Percentiles rank a stretch among this genome's conserved stretches.
Evolutionary conservation across 2,113 vertebrate species (phyloP).

Genomic region (Dipodomys merriami): DNA sequence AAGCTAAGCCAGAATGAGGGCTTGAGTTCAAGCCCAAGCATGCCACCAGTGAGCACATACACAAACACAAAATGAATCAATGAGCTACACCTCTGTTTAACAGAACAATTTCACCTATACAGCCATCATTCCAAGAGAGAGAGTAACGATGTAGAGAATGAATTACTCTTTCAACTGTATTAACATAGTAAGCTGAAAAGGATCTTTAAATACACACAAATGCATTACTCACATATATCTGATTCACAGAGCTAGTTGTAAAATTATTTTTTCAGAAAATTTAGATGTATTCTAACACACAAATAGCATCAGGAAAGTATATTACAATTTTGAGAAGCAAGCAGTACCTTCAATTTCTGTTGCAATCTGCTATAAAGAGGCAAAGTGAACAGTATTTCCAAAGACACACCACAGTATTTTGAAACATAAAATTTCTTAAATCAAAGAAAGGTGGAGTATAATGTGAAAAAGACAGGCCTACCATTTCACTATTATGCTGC

Average conservation of each 20-base stretch:
- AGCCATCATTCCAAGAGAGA: not conserved
- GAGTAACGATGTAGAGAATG: no score
- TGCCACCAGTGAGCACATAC: no score
- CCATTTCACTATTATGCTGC: constrained; percentile 8
- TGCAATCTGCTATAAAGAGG: constrained; percentile 36
- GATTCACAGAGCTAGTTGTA: constrained; percentile 33
- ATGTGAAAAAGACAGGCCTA: not conserved
- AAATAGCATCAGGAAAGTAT: not conserved
- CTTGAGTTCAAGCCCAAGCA: no score
- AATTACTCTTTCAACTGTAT: not conserved
- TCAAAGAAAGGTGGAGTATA: constrained; percentile 16
- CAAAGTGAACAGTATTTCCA: constrained; percentile 22
- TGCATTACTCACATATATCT: not conserved
- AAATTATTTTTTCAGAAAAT: constrained; percentile 29
- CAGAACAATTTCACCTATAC: constrained; percentile 8
- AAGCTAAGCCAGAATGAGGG: not conserved
- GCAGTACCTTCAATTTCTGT: constrained; percentile 35
- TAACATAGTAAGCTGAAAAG: not conserved
- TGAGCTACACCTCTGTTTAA: not conserved
- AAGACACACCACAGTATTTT: not conserved
- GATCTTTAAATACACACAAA: constrained; percentile 11
- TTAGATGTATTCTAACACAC: constrained; percentile 19
- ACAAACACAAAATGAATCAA: no score
- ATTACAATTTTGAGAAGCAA: not conserved
- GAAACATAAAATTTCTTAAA: constrained; percentile 44